phyloP scores from a whole-genome alignment of 2,888 invertebrate species.

The Xanthorhoe designata region DNA sequence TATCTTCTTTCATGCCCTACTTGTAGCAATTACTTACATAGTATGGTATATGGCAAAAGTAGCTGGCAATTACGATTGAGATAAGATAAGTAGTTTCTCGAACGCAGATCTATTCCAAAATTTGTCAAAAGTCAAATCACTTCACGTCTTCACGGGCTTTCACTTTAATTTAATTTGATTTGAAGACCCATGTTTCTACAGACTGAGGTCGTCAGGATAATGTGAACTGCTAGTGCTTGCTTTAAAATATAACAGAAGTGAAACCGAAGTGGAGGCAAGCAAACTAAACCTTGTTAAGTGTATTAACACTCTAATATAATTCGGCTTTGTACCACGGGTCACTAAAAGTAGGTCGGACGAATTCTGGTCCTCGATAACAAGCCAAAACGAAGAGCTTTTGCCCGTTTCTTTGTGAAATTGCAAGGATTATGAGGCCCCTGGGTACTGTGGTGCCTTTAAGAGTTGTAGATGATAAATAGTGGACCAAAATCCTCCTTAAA shows the following conservation, averaged over 20 bases:
- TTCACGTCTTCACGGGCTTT: no score
- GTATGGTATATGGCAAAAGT: no score
- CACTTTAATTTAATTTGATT: no score
- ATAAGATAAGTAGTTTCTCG: no score
- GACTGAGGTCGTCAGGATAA: no score
- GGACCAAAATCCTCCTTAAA: background rate
- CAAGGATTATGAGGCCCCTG: constrained; percentile 12
- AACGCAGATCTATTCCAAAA: no score
- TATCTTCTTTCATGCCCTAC: background rate
- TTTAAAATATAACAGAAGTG: no score
- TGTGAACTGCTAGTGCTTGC: no score
- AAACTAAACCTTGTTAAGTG: background rate
- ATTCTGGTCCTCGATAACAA: constrained; percentile 13
- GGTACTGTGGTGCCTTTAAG: constrained; percentile 13
- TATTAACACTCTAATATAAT: constrained; percentile 1
- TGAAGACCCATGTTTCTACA: no score
- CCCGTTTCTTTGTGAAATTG: constrained; percentile 17
- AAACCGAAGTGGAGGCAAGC: background rate
- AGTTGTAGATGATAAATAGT: constrained; percentile 4
- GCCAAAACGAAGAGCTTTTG: constrained; percentile 14
- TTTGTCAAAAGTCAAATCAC: no score
- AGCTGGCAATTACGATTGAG: no score
- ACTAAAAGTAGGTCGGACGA: background rate
- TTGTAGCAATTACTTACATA: background rate
- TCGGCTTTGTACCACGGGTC: background rate